phyloP scores from a whole-genome alignment of 2,888 invertebrate genomes.

The Melieria omissa region DNA sequence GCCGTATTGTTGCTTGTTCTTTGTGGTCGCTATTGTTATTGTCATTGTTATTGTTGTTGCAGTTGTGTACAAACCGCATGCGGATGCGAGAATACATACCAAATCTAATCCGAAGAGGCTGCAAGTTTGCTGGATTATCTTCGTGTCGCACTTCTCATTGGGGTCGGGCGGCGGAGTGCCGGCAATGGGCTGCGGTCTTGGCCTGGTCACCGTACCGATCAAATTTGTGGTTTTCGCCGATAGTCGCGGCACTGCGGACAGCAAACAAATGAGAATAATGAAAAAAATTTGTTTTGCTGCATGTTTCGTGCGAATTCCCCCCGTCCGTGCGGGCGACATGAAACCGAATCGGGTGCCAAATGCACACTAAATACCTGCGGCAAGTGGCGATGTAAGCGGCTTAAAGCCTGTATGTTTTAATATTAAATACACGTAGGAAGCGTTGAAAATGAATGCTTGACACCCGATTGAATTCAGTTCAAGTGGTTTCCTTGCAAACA shows the following conservation, averaged over 20 bases:
- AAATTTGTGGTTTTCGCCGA: slow-evolving; percentile 65
- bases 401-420: background rate
- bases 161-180: slow-evolving; percentile 90
- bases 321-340: too few species aligned
- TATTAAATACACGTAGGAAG: background rate
- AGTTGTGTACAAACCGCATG: background rate
- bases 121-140: slow-evolving; percentile 90
- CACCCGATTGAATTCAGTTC: too few species aligned
- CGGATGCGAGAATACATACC: slow-evolving; percentile 67
- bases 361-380: background rate
- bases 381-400: background rate
- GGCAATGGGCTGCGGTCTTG: slow-evolving; percentile 89
- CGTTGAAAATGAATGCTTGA: background rate
- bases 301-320: too few species aligned
- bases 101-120: slow-evolving; percentile 89
- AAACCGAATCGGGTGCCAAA: background rate
- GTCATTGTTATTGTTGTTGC: background rate
- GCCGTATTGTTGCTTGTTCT: background rate
- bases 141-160: slow-evolving; percentile 86
- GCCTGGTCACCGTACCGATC: slow-evolving; percentile 72
- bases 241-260: slow-evolving; percentile 57
- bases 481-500: too few species aligned
- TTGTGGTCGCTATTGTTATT: background rate
- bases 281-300: background rate
- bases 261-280: slow-evolving; percentile 21